phyloP scores from a whole-genome alignment of 2,797 vertebrate species.

The Pitangus sulphuratus region DNA sequence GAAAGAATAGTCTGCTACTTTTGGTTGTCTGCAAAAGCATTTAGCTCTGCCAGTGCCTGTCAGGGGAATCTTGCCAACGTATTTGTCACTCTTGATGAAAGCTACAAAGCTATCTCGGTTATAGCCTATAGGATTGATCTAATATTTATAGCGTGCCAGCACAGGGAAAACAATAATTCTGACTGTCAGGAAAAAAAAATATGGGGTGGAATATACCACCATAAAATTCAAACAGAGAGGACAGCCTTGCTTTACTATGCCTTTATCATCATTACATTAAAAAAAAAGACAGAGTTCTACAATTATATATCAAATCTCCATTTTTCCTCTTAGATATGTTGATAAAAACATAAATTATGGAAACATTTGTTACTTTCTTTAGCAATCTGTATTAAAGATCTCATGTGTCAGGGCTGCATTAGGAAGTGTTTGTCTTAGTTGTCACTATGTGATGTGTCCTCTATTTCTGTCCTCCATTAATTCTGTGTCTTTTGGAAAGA shows the following conservation, averaged over 20 bases:
- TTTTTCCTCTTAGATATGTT: background rate
- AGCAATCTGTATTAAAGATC: background rate
- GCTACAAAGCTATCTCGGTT: conserved; percentile 23
- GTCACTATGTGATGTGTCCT: no score
- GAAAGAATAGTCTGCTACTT: background rate
- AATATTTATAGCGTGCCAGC: conserved; percentile 29
- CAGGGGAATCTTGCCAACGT: background rate
- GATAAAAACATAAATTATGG: background rate
- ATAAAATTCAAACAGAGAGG: conserved; percentile 3
- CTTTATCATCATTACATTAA: background rate
- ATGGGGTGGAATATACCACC: background rate
- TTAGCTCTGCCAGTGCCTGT: background rate
- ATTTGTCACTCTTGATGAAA: conserved; percentile 28
- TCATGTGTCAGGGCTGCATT: background rate
- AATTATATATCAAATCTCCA: background rate
- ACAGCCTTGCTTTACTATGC: background rate
- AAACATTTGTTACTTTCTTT: background rate
- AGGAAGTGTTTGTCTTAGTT: background rate
- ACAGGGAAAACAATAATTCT: conserved; percentile 54
- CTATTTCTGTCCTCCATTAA: background rate
- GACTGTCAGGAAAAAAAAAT: background rate
- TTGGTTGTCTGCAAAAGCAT: background rate
- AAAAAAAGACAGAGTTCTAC: background rate
- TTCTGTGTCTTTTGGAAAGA: background rate
- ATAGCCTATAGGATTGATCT: conserved; percentile 25